Base-by-base conservation (phyloP, 2,888 invertebrate genomes). In the Lottia scabra region DNA sequence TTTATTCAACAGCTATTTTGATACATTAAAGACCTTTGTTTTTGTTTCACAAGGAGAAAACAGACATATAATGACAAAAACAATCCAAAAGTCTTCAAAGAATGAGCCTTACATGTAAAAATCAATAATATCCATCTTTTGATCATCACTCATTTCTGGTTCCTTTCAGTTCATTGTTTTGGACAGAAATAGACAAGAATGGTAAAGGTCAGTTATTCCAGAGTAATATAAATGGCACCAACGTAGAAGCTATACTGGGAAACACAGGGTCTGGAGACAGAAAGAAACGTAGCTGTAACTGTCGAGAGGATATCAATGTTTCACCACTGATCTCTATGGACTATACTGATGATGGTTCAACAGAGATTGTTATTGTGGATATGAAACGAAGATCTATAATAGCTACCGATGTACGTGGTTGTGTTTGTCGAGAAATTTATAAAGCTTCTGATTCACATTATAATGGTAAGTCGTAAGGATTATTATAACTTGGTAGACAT, bases 261-360 rank as follows among this genome's bases (percentile, higher is more conserved):
- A n/a, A 23, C 15, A 38, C 23, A 27, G 65, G 19, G 16, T 8
- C 30, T 64, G 10, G n/a, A 5, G 27, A 27, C 8, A 64, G 65
- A 16, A 27, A 30, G 10, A 64, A 27, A 64, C 12, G 65, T 26
- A 72, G 45, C 44, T 95, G 95, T 82, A 93, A 93, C 0, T 75
- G 77, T 67, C n/a, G 68, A 0, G 43, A 72, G 0, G 91, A 92
- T 76, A 92, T 92, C 19, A 91, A 92, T 78, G 91, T 94, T 3
- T 93, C 93, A 10, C 92, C 92, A 74, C 91, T 92, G 0, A 93
- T 95, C 83, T 91, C 93, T 0, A 90, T 95, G 15, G 95, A 95
- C 84, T 92, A 93, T 87, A 93, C 93, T 0, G 91, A 91, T 73
- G 80, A 81, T 30, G 81, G 80, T 3, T 65, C 77, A 13, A 84